phyloP scores from a whole-genome alignment of 37 sponge, comb jelly and placozoan species.

The Hormiphora californensis region DNA sequence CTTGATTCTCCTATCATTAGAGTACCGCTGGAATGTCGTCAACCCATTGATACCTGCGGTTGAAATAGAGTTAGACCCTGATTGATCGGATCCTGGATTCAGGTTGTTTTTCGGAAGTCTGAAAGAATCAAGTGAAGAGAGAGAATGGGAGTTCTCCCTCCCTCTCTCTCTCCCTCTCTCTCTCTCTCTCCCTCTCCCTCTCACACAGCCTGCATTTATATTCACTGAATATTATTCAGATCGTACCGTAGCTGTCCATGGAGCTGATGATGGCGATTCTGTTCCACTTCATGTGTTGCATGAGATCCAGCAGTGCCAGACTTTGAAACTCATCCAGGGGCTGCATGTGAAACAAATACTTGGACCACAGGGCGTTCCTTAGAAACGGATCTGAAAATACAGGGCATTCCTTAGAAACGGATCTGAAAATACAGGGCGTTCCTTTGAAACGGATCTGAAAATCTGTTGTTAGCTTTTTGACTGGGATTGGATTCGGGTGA shows the following conservation, averaged over 20 bases:
- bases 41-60: conserved; percentile 39
- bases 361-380: conserved; percentile 45
- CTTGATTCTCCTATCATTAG: conserved; percentile 22
- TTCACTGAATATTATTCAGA: too few species aligned
- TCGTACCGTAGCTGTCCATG: conserved; percentile 46
- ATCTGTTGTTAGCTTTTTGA: too few species aligned
- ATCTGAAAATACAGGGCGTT: conserved; percentile 36
- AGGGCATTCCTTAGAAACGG: conserved; percentile 50
- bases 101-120: too few species aligned
- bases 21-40: conserved; percentile 19
- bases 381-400: conserved; percentile 42
- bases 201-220: too few species aligned
- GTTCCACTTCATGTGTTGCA: conserved; percentile 15
- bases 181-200: too few species aligned
- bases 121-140: too few species aligned
- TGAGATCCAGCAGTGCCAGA: conserved; percentile 18
- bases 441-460: conserved; percentile 27
- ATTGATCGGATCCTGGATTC: too few species aligned
- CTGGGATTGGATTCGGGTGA: too few species aligned
- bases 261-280: conserved; percentile 40
- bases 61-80: too few species aligned
- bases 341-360: conserved; percentile 6
- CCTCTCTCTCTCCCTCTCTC: too few species aligned
- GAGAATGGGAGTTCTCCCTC: too few species aligned
- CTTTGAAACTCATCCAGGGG: conserved; percentile 44